These are phyloP conservation scores for Mesorhabditis spiculigera DNA, from an alignment of 2,888 invertebrate genomes.

Conservation along the genomic window DNA sequence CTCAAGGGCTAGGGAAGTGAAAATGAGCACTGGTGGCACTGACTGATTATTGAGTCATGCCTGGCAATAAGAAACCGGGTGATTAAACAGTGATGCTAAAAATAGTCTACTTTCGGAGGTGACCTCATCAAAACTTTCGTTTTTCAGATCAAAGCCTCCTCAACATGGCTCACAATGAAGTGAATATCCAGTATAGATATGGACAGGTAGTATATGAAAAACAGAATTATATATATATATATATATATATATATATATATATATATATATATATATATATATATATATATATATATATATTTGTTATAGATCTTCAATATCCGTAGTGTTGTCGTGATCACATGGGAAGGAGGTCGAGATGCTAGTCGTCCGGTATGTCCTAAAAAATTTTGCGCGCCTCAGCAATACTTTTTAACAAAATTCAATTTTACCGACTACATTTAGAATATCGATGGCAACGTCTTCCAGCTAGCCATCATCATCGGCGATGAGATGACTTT, in stretches of 20 bases:
- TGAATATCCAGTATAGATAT: slow-evolving; percentile 58
- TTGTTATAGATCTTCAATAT: slow-evolving; percentile 40
- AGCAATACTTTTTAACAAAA: not conserved
- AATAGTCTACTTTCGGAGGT: no score
- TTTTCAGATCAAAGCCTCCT: slow-evolving; percentile 48
- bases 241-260: not conserved
- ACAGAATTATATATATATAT: not conserved
- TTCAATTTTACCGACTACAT: not conserved
- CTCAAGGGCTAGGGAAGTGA: no score
- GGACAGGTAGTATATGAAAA: slow-evolving; percentile 20
- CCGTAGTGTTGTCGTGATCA: slow-evolving; percentile 52
- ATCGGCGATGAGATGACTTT: slow-evolving; percentile 54
- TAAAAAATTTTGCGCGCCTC: not conserved
- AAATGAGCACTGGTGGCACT: no score
- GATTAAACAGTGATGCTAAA: no score
- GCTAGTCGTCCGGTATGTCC: slow-evolving; percentile 19
- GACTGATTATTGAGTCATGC: no score
- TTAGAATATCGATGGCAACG: slow-evolving; percentile 34
- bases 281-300: not conserved
- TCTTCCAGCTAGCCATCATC: slow-evolving; percentile 57
- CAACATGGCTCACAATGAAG: slow-evolving; percentile 53
- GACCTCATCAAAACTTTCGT: not conserved
- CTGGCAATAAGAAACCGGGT: no score
- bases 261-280: not conserved
- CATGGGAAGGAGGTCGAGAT: slow-evolving; percentile 50